Percentiles rank a stretch among this genome's conserved stretches.
Conservation (phyloP, 2,797 vertebrate species). For the Bovichtus diacanthus region DNA sequence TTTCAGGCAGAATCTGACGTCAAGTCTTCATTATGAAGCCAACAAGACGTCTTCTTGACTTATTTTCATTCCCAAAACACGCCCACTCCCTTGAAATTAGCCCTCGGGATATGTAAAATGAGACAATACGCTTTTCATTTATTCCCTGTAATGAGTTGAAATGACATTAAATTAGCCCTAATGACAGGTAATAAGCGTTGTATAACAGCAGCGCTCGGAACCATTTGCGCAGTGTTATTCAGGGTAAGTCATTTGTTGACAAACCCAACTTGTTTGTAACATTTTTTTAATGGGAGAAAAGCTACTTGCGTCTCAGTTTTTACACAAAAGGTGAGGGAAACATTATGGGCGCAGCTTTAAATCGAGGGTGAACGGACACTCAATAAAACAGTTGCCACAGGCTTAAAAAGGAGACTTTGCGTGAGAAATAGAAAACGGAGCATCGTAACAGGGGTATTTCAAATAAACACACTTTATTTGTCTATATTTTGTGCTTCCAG, state of each 20-base stretch:
- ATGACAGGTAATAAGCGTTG: not conserved
- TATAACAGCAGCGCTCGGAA: accelerated
- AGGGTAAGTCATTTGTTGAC: not conserved
- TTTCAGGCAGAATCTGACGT: not conserved
- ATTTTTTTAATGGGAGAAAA: not conserved
- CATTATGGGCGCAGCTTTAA: not conserved
- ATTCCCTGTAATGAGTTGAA: not conserved
- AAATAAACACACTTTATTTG: not conserved
- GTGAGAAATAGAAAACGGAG: not conserved
- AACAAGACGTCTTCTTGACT: not conserved
- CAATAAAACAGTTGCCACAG: conserved; percentile 27
- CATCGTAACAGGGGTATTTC: not conserved
- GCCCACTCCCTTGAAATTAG: conserved; percentile 68
- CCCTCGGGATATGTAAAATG: conserved; percentile 60
- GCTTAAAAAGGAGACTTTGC: not conserved
- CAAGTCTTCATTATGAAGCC: not conserved
- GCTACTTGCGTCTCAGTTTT: not conserved
- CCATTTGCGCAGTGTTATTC: not conserved
- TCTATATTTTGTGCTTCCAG: accelerated
- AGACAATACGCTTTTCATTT: conserved; percentile 47
- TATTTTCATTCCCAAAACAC: conserved; percentile 64
- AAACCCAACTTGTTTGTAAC: not conserved
- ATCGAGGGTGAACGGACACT: not conserved
- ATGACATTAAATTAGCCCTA: not conserved
- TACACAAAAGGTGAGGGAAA: not conserved